phyloP scores from a whole-genome alignment of 2,113 vertebrate species.

The Globicephala melas region DNA sequence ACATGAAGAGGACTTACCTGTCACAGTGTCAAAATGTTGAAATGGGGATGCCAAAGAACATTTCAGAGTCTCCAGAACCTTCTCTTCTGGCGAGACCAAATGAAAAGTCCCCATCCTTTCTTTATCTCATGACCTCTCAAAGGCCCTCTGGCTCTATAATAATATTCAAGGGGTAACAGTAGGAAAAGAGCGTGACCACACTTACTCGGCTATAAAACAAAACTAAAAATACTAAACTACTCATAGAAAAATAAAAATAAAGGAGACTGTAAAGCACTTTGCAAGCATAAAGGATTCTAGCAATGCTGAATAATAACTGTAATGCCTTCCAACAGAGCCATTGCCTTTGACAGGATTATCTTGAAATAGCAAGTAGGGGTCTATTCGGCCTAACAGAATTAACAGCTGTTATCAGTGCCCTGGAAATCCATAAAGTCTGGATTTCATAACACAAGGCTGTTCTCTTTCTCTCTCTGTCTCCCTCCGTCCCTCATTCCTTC shows the following conservation, averaged over 20 bases:
- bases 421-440: background rate
- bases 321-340: slow-evolving; percentile 1
- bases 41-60: background rate
- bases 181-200: background rate
- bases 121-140: background rate
- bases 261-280: slow-evolving; percentile 22
- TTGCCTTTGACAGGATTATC: slow-evolving; percentile 37
- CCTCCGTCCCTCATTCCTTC: background rate
- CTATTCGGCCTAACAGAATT: background rate
- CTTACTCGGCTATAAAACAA: background rate
- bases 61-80: background rate
- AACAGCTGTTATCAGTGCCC: background rate
- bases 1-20: background rate
- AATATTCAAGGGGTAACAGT: background rate
- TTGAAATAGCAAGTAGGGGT: background rate
- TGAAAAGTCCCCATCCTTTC: background rate
- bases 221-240: background rate
- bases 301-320: background rate
- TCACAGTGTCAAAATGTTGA: background rate
- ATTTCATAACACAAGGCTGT: background rate
- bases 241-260: slow-evolving; percentile 41
- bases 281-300: slow-evolving; percentile 3
- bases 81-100: background rate
- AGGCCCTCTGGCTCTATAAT: background rate
- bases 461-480: background rate